phyloP scores from a whole-genome alignment of 2,888 invertebrate species.

The Drosophila mayaguana region DNA sequence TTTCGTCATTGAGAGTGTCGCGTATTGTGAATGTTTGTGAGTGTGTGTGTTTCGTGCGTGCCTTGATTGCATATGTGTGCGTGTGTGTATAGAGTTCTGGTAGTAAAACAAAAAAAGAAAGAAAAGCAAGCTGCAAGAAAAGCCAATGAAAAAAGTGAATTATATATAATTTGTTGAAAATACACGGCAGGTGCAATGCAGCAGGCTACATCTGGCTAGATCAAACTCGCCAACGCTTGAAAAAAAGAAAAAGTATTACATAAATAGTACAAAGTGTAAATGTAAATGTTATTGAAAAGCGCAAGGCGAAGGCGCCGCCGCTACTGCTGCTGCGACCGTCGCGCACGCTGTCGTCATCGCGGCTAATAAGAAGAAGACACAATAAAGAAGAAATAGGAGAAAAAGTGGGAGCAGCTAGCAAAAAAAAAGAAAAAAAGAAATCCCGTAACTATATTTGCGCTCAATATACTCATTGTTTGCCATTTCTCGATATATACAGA shows the following conservation, averaged over 20 bases:
- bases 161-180: conserved; percentile 55
- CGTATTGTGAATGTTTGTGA: conserved; percentile 45
- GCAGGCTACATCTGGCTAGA: conserved; percentile 35
- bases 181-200: conserved; percentile 49
- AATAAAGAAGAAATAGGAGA: conserved; percentile 40
- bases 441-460: conserved; percentile 63
- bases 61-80: conserved; percentile 51
- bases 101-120: conserved; percentile 69
- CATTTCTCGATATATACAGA: conserved; percentile 41
- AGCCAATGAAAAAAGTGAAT: conserved; percentile 65
- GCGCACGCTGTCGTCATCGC: conserved; percentile 78
- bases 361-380: conserved; percentile 57
- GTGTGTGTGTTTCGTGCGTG: conserved; percentile 61
- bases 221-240: conserved; percentile 61
- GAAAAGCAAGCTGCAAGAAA: conserved; percentile 34
- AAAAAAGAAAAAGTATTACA: conserved; percentile 67
- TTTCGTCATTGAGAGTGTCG: conserved; percentile 82
- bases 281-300: conserved; percentile 79
- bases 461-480: conserved; percentile 56
- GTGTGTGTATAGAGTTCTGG: conserved; percentile 65
- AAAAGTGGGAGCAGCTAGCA: conserved; percentile 59
- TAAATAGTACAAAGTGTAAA: conserved; percentile 78
- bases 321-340: conserved; percentile 36
- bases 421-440: conserved; percentile 37
- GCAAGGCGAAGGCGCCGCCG: conserved; percentile 66